A percentile compares a stretch with the other conserved stretches of the same genome.
phyloP scores from a whole-genome alignment of 2,888 invertebrate genomes.

The Hololepta plana region DNA sequence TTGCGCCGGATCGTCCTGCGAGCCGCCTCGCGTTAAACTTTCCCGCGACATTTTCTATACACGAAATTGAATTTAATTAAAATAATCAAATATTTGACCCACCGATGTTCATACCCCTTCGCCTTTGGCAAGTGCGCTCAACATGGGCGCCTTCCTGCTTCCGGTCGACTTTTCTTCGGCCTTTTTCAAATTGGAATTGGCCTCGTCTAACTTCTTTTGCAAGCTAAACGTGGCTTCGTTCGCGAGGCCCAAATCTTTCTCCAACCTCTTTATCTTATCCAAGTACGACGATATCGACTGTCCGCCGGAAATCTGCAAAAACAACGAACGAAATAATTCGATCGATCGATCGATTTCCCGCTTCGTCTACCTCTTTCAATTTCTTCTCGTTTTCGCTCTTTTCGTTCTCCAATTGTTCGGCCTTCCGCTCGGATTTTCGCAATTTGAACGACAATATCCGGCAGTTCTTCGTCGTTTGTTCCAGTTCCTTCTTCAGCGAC shows the following conservation, averaged over 20 bases:
- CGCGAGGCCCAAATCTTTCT: conserved; percentile 68
- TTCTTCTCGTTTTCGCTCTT: conserved; percentile 56
- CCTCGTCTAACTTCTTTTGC: conserved; percentile 51
- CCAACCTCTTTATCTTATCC: conserved; percentile 59
- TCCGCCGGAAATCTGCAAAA: conserved; percentile 29
- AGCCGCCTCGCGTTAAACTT: conserved; percentile 57
- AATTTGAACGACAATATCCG: conserved; percentile 95
- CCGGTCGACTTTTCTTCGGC: conserved; percentile 19
- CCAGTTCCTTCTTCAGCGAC: conserved; percentile 83
- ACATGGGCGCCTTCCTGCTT: conserved; percentile 32
- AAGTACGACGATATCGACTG: conserved; percentile 41
- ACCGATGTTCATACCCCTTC: too few species aligned
- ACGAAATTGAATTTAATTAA: conserved; percentile 2
- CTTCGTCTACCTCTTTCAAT: conserved; percentile 33
- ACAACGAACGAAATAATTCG: conserved; percentile 2
- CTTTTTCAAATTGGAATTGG: conserved; percentile 35
- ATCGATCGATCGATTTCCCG: conserved; percentile 3
- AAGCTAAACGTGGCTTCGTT: conserved; percentile 53
- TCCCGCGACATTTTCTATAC: conserved; percentile 51
- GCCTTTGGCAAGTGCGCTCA: conserved; percentile 34
- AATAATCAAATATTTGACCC: neutral
- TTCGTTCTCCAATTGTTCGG: conserved; percentile 74
- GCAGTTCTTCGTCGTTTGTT: conserved; percentile 95
- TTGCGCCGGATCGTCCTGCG: conserved; percentile 66
- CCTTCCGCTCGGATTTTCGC: conserved; percentile 82